phyloP scores from a whole-genome alignment of 2,797 vertebrate genomes.

The Sebastes diploproa region DNA sequence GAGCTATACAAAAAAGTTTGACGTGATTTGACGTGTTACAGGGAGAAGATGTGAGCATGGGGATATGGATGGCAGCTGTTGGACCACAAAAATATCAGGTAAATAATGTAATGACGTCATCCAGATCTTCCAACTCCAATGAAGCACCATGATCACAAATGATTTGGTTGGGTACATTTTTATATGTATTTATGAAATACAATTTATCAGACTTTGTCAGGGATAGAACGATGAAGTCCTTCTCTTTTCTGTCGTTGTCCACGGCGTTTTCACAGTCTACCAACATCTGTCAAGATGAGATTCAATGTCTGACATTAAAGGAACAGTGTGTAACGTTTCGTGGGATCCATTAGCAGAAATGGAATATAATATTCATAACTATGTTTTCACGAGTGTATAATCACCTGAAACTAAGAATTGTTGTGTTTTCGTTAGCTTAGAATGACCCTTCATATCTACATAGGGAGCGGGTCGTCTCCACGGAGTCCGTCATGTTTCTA shows the following conservation, averaged over 20 bases:
- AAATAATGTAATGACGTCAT: background rate
- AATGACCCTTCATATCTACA: too few relatives aligned
- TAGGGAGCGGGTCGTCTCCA: too few relatives aligned
- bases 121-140: background rate
- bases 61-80: constrained; percentile 99
- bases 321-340: too few relatives aligned
- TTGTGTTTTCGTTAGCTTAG: too few relatives aligned
- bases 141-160: background rate
- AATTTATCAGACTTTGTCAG: background rate
- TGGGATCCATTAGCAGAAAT: too few relatives aligned
- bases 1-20: too few relatives aligned
- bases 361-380: too few relatives aligned
- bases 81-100: constrained; percentile 94
- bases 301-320: constrained; percentile 1
- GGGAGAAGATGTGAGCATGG: constrained; percentile 99
- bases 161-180: background rate
- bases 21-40: constrained; percentile 45
- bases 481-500: too few relatives aligned
- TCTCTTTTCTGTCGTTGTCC: background rate
- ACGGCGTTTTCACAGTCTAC: background rate
- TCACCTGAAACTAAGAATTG: too few relatives aligned
- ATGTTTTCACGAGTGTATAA: too few relatives aligned
- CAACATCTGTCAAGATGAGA: background rate
- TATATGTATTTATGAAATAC: background rate
- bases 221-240: background rate